Evolutionary conservation across 35 echinoderm and acorn worm species (phyloP), one percentile per base, ranked within the genome.

Genomic region (Patiria miniata): DNA sequence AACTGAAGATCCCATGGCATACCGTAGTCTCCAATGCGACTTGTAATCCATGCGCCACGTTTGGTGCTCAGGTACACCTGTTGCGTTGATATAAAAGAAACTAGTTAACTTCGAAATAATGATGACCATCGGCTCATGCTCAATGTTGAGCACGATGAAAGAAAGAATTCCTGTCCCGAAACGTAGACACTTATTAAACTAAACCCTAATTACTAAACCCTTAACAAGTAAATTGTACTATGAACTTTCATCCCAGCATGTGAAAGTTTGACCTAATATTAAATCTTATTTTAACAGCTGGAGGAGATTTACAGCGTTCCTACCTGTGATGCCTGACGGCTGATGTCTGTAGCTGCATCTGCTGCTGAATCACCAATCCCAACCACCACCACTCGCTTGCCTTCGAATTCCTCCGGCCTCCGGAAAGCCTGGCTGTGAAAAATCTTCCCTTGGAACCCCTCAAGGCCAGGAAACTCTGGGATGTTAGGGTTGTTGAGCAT

Each of bases 51-150:
- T 8, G 61, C 60, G 4, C 93, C 93, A 23, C 81, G 85, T 61
- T 86, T 95, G 37, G 90, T 89, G 37, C 93, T 95, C 38, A 95
- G 51, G 61, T 82, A 95, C 18, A 95, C 86, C 93, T 95, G 52
- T 47, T 47, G 42, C 42, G 12, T 12, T 6, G 12, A 47, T 47
- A 6, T 47, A 6, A 47, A 47, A 6, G 12, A 4, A 6, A 47
- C 42, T 47, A 47, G 12, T 4, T 12, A 47, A 47, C 4, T 47
- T 47, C 4, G 12, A 47, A 47, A 12, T 6, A 47, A 47, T 47
- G 4, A 47, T 47, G 4, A 47, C 42, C 42, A 47, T 47, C 42
- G 42, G 12, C n/a, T n/a, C n/a, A n/a, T n/a, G n/a, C n/a, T n/a
- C n/a, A n/a, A n/a, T n/a, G n/a, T n/a, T n/a, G n/a, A n/a, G n/a